Conservation (phyloP, 2,888 invertebrate genomes). For the Eustalomyia histrio region DNA sequence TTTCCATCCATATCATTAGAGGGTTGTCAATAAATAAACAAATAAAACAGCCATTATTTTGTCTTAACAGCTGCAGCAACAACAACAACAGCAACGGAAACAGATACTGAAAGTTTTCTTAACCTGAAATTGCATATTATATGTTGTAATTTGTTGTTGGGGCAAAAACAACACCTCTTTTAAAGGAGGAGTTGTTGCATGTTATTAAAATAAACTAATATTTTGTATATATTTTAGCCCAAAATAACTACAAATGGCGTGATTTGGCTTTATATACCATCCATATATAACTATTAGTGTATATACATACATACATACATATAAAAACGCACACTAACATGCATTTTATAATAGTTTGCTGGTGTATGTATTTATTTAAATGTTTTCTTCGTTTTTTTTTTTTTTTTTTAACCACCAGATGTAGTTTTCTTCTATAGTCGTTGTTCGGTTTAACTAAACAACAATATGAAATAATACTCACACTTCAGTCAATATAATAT, state of each 20-base stretch:
- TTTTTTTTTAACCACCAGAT: not conserved
- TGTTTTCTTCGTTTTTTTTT: not conserved
- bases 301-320: too few species aligned
- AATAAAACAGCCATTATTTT: constrained; percentile 18
- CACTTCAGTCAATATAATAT: not conserved
- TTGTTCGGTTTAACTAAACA: not conserved
- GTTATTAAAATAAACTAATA: constrained; percentile 11
- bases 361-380: not conserved
- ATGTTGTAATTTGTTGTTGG: constrained; percentile 1
- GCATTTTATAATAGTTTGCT: not conserved
- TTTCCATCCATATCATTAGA: not conserved
- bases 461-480: constrained; percentile 7
- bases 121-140: constrained; percentile 17
- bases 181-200: constrained; percentile 29
- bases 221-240: constrained; percentile 25
- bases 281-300: not conserved
- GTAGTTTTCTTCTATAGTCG: not conserved
- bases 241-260: constrained; percentile 31
- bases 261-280: not conserved
- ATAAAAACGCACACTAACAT: not conserved
- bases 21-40: constrained; percentile 4
- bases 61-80: not conserved
- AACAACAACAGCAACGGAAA: too few species aligned
- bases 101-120: too few species aligned
- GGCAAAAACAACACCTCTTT: constrained; percentile 21